phyloP scores from a whole-genome alignment of 1,140 invertebrate genomes.

The Helicoverpa armigera region DNA sequence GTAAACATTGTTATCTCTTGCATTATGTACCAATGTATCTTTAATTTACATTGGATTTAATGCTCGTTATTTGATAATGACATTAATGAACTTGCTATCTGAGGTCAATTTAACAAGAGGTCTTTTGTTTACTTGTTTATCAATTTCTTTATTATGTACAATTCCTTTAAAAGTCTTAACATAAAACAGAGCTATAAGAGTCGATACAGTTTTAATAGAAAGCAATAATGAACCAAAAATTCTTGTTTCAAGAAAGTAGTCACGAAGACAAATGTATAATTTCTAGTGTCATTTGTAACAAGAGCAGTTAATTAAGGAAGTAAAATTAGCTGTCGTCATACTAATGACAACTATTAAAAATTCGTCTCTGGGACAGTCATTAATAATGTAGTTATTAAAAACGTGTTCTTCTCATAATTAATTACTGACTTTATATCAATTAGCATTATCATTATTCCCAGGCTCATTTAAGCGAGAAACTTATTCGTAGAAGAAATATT shows the following conservation, averaged over 20 bases:
- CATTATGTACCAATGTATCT: constrained; percentile 50
- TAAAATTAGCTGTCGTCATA: constrained; percentile 16
- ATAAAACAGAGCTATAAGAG: too few relatives aligned
- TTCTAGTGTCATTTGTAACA: constrained; percentile 19
- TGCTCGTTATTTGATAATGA: constrained; percentile 30
- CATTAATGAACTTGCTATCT: constrained; percentile 28
- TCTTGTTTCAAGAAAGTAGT: background rate
- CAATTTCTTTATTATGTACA: background rate
- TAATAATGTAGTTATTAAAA: background rate
- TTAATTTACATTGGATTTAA: constrained; percentile 43
- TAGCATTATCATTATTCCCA: too few relatives aligned
- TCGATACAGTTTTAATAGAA: too few relatives aligned
- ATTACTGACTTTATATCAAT: too few relatives aligned
- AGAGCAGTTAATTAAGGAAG: constrained; percentile 22
- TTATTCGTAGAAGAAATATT: background rate
- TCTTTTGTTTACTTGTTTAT: constrained; percentile 18
- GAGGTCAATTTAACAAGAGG: background rate
- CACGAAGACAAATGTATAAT: constrained; percentile 1
- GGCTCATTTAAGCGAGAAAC: too few relatives aligned
- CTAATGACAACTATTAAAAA: background rate
- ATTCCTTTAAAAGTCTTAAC: background rate
- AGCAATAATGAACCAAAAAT: background rate
- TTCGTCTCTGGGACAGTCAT: background rate
- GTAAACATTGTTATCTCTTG: constrained; percentile 57
- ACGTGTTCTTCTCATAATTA: background rate